These are phyloP conservation scores for Prionailurus viverrinus DNA, from an alignment of 2,113 vertebrate genomes.

Conservation along the genomic window DNA sequence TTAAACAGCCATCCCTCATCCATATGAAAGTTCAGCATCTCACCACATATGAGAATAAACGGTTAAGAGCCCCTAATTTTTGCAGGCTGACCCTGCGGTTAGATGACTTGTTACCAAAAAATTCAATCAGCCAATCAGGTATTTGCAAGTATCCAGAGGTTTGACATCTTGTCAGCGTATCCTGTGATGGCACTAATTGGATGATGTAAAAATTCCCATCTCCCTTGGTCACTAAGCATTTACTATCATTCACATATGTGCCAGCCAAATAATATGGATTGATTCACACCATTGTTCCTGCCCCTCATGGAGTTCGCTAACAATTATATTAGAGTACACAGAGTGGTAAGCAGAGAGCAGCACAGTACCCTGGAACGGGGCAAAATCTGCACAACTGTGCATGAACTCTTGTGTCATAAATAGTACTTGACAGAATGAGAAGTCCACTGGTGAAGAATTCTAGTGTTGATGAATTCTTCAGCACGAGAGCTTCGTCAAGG, in stretches of 20 bases:
- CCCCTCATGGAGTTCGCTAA: not conserved
- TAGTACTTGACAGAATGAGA: not conserved
- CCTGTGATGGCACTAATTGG: conserved; percentile 14
- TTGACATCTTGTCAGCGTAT: conserved; percentile 36
- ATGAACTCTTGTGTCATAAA: not conserved
- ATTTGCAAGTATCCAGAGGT: conserved; percentile 54
- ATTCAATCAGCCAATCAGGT: conserved; percentile 6
- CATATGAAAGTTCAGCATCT: conserved; percentile 27
- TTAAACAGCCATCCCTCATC: conserved; percentile 59
- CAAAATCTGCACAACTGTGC: not conserved
- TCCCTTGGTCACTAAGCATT: conserved; percentile 31
- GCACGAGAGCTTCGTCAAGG: not conserved
- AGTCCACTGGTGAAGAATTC: not conserved
- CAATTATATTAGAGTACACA: not conserved
- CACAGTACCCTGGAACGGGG: not conserved
- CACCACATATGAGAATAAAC: conserved; percentile 52
- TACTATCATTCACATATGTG: conserved; percentile 43
- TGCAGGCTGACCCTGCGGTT: conserved; percentile 38
- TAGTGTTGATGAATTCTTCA: not conserved
- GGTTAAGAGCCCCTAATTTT: not conserved
- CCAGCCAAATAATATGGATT: not conserved
- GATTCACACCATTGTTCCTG: not conserved
- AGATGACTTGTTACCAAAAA: conserved; percentile 66
- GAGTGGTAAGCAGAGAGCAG: not conserved
- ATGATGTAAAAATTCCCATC: conserved; percentile 10